A percentile compares a stretch with the other conserved stretches of the same genome.
These are phyloP conservation scores for Heliothis peltigera DNA, from an alignment of 2,888 invertebrate species.

Conservation along the genomic window DNA sequence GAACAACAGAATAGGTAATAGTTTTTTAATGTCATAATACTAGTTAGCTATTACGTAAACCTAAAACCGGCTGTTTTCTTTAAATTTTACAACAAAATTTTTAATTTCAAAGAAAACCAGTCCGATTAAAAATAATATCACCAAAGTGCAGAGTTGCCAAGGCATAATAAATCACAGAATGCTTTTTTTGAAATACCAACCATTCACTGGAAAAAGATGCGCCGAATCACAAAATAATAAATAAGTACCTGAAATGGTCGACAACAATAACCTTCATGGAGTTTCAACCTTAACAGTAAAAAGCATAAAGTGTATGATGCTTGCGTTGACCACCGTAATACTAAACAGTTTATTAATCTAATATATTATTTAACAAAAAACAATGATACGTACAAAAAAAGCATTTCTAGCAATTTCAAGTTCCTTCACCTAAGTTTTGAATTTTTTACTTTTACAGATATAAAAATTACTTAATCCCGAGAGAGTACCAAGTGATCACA, in stretches of 20 bases:
- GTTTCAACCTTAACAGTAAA: constrained; percentile 52
- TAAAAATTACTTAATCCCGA: constrained; percentile 87
- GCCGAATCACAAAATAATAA: constrained; percentile 58
- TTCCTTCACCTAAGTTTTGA: constrained; percentile 69
- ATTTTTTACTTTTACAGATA: constrained; percentile 76
- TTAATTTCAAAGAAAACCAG: constrained; percentile 68
- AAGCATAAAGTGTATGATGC: constrained; percentile 65
- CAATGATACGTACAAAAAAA: constrained; percentile 64
- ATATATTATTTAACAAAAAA: constrained; percentile 71
- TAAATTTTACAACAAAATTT: constrained; percentile 58
- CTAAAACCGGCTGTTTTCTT: constrained; percentile 68
- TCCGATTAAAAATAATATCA: constrained; percentile 74
- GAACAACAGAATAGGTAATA: constrained; percentile 62
- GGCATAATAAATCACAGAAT: constrained; percentile 84
- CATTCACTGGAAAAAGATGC: constrained; percentile 42
- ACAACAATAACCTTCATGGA: constrained; percentile 41
- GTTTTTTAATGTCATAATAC: constrained; percentile 53
- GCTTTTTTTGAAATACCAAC: constrained; percentile 73
- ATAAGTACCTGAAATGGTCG: constrained; percentile 61
- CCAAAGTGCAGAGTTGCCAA: constrained; percentile 79
- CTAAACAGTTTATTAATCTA: constrained; percentile 58
- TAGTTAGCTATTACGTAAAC: constrained; percentile 57
- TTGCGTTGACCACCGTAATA: constrained; percentile 66
- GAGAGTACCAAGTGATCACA: constrained; percentile 90
- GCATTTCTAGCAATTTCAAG: constrained; percentile 77